phyloP scores from a whole-genome alignment of 1,140 invertebrate genomes.

The Drosophila mayri region DNA sequence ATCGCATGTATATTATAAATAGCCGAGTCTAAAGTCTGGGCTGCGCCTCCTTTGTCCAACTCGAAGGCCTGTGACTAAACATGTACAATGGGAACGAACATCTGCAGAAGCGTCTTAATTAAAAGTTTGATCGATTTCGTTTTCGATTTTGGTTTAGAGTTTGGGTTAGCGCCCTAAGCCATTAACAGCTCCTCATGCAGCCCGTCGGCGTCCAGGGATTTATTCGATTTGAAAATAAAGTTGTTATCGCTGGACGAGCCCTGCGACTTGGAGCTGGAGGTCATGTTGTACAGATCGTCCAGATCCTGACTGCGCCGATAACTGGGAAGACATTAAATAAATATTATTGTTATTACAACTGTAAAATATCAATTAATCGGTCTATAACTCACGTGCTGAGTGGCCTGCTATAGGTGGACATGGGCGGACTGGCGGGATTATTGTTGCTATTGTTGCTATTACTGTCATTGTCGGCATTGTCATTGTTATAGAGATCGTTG shows the following conservation, averaged over 20 bases:
- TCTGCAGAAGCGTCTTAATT: slow-evolving; percentile 37
- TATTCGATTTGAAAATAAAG: slow-evolving; percentile 80
- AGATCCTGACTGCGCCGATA: slow-evolving; percentile 86
- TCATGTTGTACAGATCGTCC: slow-evolving; percentile 86
- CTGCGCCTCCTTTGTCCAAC: slow-evolving; percentile 2
- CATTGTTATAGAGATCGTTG: slow-evolving; percentile 74
- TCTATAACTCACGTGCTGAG: slow-evolving; percentile 75
- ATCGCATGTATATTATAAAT: slow-evolving; percentile 26
- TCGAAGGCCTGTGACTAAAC: slow-evolving; percentile 37
- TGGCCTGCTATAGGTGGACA: slow-evolving; percentile 78
- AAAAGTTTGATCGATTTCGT: slow-evolving; percentile 30
- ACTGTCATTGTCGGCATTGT: slow-evolving; percentile 69
- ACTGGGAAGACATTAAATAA: slow-evolving; percentile 15
- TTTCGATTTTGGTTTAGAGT: neutral
- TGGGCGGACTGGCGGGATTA: slow-evolving; percentile 71
- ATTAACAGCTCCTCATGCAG: slow-evolving; percentile 75
- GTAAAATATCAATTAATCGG: neutral
- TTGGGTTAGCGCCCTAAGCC: slow-evolving; percentile 39
- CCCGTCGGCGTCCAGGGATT: slow-evolving; percentile 66
- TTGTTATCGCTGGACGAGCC: slow-evolving; percentile 82
- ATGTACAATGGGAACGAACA: slow-evolving; percentile 38
- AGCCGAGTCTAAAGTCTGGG: slow-evolving; percentile 19
- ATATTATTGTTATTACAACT: neutral
- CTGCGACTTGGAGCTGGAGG: slow-evolving; percentile 86
- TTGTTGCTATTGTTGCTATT: slow-evolving; percentile 80